Evolutionary conservation across 92 coral and sea anemone species (phyloP).

Genomic region (Umimayanthus kanabou): DNA sequence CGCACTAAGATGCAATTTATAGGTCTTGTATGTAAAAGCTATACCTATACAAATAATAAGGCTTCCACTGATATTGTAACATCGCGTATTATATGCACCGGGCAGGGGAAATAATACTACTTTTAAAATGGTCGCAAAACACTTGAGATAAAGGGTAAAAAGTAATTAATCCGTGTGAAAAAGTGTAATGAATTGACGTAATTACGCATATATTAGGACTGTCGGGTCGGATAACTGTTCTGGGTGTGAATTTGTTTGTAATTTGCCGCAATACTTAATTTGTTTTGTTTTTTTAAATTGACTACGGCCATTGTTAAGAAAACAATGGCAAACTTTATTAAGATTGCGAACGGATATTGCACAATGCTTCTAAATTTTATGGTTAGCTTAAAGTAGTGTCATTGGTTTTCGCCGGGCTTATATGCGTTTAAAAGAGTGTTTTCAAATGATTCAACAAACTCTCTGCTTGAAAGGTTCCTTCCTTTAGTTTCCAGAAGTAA

Average conservation of each 20-base stretch:
- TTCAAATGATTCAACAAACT: no score
- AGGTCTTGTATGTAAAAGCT: background rate
- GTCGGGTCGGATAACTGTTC: no score
- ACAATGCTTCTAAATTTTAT: no score
- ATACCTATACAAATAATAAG: background rate
- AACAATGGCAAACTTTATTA: no score
- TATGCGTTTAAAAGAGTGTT: background rate
- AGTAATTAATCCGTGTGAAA: background rate
- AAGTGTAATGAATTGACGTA: background rate
- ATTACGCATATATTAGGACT: background rate
- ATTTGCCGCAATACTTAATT: background rate
- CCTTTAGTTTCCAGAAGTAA: background rate
- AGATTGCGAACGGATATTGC: no score
- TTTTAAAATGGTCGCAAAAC: background rate
- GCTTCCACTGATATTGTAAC: background rate
- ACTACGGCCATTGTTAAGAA: no score
- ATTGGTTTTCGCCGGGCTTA: background rate
- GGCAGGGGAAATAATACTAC: background rate
- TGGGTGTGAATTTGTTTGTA: background rate
- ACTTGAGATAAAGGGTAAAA: background rate
- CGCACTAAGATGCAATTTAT: background rate
- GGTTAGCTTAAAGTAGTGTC: no score
- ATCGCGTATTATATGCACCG: background rate
- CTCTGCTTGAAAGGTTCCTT: background rate
- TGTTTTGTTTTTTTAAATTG: no score